Evolutionary conservation across 2,888 invertebrate species (phyloP), one percentile per base, ranked within the genome.

Genomic region (Taphrorychus bicolor): DNA sequence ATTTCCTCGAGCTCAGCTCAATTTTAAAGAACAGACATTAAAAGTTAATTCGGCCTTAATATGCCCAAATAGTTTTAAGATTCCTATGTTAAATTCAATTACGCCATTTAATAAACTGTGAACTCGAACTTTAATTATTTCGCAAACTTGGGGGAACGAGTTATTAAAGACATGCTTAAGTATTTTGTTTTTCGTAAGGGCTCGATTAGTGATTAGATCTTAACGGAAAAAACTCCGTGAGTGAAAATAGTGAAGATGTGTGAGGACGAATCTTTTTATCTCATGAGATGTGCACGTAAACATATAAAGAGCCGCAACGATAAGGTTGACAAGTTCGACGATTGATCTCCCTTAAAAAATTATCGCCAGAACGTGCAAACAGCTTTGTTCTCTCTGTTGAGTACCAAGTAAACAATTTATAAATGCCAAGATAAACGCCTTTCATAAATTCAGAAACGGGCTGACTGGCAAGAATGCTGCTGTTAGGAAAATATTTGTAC

Each of bases 331-430:
- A 66, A 53, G 59, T 59, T 59, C 66, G 59, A 16, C 66, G 66
- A 64, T 58, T 64, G 64, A 64, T 61, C 61, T 61, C 48, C 54
- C 14, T 42, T 45, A 63, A 63, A 56, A 63, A 63, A 63, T 63
- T 63, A 63, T 63, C 63, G 41, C 40, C 18, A 18, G 23, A 63
- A 56, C 56, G 49, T 57, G 56, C 54, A 61, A 61, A 49, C 56
- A 57, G 57, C 57, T 57, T 63, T 63, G 63, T 63, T 63, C 56
- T 63, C 63, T 32, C 40, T 45, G 51, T 41, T 48, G 42, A 63
- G 63, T 63, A 64, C 64, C 58, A 63, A 60, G 58, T 59, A 54
- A 59, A 65, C 65, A 59, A 65, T 65, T 65, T 59, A 65, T 65
- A 65, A 65, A 54, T 59, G 59, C 53, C 65, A 59, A 59, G 65